Evolutionary conservation across 2,797 vertebrate species (phyloP).

Genomic region (Pantherophis vulpinus): DNA sequence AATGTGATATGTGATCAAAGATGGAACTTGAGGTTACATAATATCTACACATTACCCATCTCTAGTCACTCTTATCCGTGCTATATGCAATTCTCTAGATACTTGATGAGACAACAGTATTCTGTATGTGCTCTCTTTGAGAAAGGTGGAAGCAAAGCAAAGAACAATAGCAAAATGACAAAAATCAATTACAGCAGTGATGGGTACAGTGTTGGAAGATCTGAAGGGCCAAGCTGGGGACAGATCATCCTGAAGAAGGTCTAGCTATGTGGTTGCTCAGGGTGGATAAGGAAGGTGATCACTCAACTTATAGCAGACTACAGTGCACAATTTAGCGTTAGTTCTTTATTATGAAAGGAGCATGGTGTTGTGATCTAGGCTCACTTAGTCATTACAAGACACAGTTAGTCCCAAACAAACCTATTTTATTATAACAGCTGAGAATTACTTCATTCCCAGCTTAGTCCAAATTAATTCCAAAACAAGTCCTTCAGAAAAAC

Average conservation of each 20-base stretch:
- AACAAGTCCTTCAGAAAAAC: no score
- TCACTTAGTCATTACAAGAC: no score
- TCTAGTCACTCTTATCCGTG: neutral
- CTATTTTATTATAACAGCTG: no score
- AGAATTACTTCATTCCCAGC: no score
- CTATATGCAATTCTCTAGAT: neutral
- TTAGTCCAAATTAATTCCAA: no score
- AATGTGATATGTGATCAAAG: neutral
- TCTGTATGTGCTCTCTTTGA: neutral
- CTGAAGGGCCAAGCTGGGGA: neutral
- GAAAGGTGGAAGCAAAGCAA: neutral
- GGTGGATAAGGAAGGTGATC: neutral
- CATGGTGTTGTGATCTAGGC: neutral
- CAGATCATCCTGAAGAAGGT: neutral
- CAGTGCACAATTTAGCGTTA: neutral
- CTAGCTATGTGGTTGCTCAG: neutral
- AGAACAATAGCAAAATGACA: neutral
- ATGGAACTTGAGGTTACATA: neutral
- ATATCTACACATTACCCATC: neutral
- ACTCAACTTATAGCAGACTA: neutral
- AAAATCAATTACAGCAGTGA: neutral
- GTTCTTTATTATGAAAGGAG: neutral
- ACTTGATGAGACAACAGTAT: neutral
- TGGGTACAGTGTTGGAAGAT: neutral
- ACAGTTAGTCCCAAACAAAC: no score